Percentiles rank a stretch among this genome's conserved stretches.
These are phyloP conservation scores for Napeogenes sylphis DNA, from an alignment of 2,888 invertebrate genomes.

Conservation along the genomic window DNA sequence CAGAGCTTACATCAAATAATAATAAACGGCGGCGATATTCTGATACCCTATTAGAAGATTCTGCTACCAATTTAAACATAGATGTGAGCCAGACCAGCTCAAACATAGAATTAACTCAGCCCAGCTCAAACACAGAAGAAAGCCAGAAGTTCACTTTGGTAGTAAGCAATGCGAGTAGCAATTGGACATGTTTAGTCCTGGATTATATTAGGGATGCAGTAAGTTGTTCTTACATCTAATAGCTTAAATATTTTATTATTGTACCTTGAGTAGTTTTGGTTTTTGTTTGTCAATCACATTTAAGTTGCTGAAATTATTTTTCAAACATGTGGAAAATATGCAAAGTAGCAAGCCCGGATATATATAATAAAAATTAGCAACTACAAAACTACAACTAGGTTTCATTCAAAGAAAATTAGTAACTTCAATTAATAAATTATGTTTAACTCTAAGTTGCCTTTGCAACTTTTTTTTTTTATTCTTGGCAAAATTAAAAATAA, in stretches of 20 bases:
- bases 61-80: conserved; percentile 6
- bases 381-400: no score
- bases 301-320: no score
- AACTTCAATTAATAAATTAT: no score
- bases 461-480: no score
- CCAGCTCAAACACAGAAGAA: not conserved
- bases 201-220: conserved; percentile 29
- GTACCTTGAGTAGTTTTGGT: not conserved
- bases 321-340: no score
- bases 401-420: no score
- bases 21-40: conserved; percentile 26
- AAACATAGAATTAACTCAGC: not conserved
- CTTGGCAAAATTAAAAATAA: no score
- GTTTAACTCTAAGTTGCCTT: no score
- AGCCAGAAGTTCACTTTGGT: conserved; percentile 11
- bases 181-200: conserved; percentile 28
- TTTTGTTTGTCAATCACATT: no score
- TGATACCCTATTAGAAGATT: conserved; percentile 19
- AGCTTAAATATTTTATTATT: not conserved
- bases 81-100: not conserved
- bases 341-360: no score
- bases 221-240: conserved; percentile 7
- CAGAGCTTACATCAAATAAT: conserved; percentile 11
- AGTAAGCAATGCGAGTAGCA: conserved; percentile 24
- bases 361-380: no score